These are phyloP conservation scores for Psammodynastes pulverulentus DNA, from an alignment of 2,113 vertebrate species.

Conservation along the genomic window DNA sequence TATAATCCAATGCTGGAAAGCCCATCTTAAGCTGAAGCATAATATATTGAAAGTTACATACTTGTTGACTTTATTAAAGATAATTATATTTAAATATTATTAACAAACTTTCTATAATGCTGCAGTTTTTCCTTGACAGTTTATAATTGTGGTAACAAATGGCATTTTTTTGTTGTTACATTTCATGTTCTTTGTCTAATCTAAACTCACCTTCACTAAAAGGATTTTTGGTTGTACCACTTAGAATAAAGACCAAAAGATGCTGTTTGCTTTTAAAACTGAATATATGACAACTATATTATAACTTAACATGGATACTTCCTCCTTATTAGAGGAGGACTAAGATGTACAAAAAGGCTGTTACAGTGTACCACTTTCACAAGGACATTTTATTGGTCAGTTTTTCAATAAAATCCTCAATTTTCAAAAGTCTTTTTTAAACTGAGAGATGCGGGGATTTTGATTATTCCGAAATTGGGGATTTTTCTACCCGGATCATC, in stretches of 20 bases:
- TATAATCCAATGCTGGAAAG: conserved; percentile 53
- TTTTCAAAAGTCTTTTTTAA: too few species aligned
- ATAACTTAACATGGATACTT: fast-evolving
- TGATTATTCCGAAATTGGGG: too few species aligned
- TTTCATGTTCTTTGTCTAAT: conserved; percentile 33
- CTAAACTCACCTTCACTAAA: conserved; percentile 49
- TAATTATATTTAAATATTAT: conserved; percentile 34
- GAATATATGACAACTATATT: background rate
- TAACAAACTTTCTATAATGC: conserved; percentile 61
- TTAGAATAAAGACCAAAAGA: conserved; percentile 67
- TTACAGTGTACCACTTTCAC: conserved; percentile 18
- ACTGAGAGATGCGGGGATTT: too few species aligned
- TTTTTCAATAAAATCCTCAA: conserved; percentile 44
- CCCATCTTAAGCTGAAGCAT: conserved; percentile 11
- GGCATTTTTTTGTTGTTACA: conserved; percentile 34
- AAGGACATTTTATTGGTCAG: conserved; percentile 32
- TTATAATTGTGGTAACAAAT: conserved; percentile 42
- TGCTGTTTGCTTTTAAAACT: conserved; percentile 35
- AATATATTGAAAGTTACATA: conserved; percentile 24
- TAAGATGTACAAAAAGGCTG: background rate
- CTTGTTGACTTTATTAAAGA: conserved; percentile 33
- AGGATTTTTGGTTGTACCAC: conserved; percentile 52
- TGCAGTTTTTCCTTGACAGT: conserved; percentile 57
- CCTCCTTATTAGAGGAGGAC: background rate
- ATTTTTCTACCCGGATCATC: too few species aligned